These are phyloP conservation scores for Sus cebifrons DNA, from an alignment of 2,797 vertebrate species.

Conservation along the genomic window DNA sequence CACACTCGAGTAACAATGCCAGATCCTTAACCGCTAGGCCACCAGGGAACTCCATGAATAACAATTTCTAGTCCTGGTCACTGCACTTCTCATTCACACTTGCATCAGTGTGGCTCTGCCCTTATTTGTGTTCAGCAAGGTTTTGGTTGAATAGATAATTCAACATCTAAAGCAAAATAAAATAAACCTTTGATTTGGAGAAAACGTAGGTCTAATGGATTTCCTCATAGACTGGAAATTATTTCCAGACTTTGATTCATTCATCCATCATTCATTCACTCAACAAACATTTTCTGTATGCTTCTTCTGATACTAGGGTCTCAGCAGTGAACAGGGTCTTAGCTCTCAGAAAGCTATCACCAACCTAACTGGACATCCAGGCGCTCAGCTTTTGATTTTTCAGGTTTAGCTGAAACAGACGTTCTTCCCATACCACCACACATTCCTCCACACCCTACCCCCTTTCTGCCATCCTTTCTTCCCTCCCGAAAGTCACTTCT, in stretches of 20 bases:
- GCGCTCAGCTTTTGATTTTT: background rate
- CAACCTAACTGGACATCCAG: background rate
- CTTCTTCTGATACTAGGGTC: background rate
- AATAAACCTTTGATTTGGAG: background rate
- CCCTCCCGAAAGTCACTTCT: constrained; percentile 71
- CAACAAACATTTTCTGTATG: background rate
- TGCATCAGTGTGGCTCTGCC: background rate
- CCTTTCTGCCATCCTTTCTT: constrained; percentile 25
- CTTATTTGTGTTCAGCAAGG: background rate
- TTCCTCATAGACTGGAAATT: background rate
- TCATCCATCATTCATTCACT: background rate
- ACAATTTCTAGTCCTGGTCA: no score
- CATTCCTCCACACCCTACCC: constrained; percentile 43
- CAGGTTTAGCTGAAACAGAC: constrained; percentile 77
- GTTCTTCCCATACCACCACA: constrained; percentile 69
- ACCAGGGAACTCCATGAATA: no score
- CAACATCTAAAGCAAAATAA: constrained; percentile 17
- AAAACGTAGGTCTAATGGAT: background rate
- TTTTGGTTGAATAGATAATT: constrained; percentile 27
- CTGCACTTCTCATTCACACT: background rate
- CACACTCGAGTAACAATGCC: no score
- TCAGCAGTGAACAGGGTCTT: background rate
- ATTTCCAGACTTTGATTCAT: background rate
- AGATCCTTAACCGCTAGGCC: no score
- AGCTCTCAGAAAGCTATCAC: background rate